These are phyloP conservation scores for Trachythela sp. DNA, from an alignment of 64 coral and sea anemone species.

Conservation along the genomic window DNA sequence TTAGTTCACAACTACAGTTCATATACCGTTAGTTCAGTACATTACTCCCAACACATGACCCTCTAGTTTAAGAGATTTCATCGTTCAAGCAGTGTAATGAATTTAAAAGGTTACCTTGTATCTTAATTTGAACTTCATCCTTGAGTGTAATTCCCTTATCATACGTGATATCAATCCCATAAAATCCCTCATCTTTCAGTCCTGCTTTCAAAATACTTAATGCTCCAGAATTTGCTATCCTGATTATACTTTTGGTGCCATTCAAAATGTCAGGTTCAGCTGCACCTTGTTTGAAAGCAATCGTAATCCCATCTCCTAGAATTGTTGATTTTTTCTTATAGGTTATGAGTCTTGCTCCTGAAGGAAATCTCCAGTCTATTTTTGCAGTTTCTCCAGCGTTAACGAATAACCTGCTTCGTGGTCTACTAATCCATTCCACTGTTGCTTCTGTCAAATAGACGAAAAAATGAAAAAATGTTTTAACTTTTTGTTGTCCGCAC, in stretches of 20 bases:
- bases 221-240: not conserved
- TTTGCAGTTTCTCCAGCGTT: conserved; percentile 5
- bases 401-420: not conserved
- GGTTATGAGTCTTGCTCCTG: not conserved
- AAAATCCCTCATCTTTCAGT: not conserved
- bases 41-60: too few species aligned
- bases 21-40: too few species aligned
- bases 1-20: too few species aligned
- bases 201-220: conserved; percentile 12
- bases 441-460: not conserved
- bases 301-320: not conserved
- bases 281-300: not conserved
- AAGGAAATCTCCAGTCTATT: conserved; percentile 14
- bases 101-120: not conserved
- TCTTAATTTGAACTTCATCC: not conserved
- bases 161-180: not conserved
- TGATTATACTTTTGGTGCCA: not conserved
- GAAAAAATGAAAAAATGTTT: not conserved
- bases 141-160: not conserved
- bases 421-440: conserved; percentile 2
- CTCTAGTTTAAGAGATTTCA: too few species aligned
- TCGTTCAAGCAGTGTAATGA: not conserved
- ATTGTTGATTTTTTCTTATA: not conserved
- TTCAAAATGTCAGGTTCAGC: not conserved
- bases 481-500: too few species aligned